Evolutionary conservation across 2,113 vertebrate genomes (phyloP).

Genomic region (Scomber scombrus): DNA sequence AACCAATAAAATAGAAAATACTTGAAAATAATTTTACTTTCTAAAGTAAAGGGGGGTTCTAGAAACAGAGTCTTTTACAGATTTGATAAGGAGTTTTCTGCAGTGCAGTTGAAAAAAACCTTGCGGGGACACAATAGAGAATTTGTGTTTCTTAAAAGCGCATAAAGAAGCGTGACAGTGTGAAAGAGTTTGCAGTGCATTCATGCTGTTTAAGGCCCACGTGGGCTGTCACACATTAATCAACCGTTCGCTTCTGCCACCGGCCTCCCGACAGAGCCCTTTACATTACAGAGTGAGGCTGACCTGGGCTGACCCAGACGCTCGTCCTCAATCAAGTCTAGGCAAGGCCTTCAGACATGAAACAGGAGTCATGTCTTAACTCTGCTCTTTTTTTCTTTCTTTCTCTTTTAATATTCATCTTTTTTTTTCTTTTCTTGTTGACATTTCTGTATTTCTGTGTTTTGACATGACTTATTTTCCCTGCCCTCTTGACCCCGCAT

Average conservation of each 20-base stretch:
- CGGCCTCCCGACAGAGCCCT: constrained; percentile 8
- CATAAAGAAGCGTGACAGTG: not conserved
- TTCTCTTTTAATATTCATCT: not conserved
- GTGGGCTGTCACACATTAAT: constrained; percentile 55
- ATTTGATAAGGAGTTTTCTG: not conserved
- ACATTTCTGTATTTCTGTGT: constrained; percentile 30
- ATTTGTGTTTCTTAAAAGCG: not conserved
- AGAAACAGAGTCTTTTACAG: not conserved
- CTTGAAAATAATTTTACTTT: too few species aligned
- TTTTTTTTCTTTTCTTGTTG: not conserved
- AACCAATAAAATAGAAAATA: not conserved
- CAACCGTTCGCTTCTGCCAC: constrained; percentile 24
- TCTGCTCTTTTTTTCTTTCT: not conserved
- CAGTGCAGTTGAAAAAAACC: not conserved
- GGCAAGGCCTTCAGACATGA: constrained; percentile 23
- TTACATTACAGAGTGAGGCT: constrained; percentile 9
- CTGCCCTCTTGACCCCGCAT: constrained; percentile 51
- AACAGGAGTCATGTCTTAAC: constrained; percentile 35
- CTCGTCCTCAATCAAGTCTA: constrained; percentile 35
- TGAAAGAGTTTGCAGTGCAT: constrained; percentile 22
- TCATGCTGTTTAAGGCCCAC: constrained; percentile 24
- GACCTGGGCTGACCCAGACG: constrained; percentile 60
- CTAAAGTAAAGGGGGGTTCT: too few species aligned
- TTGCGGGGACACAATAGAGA: not conserved
- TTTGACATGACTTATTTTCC: constrained; percentile 50